phyloP scores from a whole-genome alignment of 1,140 invertebrate genomes.

The Neodiprion fabricii region DNA sequence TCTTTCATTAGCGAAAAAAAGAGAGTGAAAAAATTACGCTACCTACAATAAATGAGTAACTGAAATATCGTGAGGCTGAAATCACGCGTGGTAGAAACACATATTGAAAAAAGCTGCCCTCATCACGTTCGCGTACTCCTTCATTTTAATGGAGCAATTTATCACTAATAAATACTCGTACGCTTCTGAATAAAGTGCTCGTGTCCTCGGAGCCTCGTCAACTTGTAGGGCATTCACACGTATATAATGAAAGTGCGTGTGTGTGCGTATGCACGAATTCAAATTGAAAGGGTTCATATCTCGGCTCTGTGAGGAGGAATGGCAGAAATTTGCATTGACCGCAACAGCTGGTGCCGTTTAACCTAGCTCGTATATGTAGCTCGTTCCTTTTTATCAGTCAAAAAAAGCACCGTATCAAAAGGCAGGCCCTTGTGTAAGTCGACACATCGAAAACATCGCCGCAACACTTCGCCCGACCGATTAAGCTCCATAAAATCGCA shows the following conservation, averaged over 20 bases:
- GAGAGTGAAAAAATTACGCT: no score
- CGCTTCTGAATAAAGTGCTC: background rate
- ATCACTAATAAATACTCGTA: background rate
- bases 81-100: no score
- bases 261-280: background rate
- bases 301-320: background rate
- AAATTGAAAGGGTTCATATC: background rate
- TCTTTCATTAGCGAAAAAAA: no score
- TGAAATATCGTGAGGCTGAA: no score
- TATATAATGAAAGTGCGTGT: background rate
- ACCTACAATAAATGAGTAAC: no score
- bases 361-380: background rate
- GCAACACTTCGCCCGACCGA: background rate
- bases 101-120: no score
- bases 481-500: conserved; percentile 1
- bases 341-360: background rate
- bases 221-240: background rate
- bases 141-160: background rate
- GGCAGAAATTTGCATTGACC: conserved; percentile 5
- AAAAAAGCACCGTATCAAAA: background rate
- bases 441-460: background rate
- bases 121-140: background rate
- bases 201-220: background rate
- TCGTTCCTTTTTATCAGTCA: conserved; percentile 3
- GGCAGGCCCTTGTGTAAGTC: background rate